Evolutionary conservation across 53 echinoderm and acorn worm species (phyloP), one percentile per base, ranked within the genome.

Genomic region (Arbacia lixula): DNA sequence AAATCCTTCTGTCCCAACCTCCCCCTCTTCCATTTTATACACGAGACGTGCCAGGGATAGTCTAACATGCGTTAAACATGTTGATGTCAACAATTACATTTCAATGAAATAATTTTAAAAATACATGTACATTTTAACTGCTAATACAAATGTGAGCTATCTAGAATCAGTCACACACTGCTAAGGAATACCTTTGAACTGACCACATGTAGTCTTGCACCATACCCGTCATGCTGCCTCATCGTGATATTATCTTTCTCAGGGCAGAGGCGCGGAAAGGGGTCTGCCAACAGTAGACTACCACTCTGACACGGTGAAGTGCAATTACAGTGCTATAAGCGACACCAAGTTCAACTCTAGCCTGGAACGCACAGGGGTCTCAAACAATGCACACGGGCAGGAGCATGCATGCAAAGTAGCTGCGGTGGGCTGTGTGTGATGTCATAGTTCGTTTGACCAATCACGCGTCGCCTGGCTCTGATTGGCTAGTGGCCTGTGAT

Each of bases 381-480:
- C 69, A n/a, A 69, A 69, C 69, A 74, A 52, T 74, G 49, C 74
- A 53, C 54, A 53, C 69, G 14, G 43, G 46, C 33, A 32, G 33
- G 50, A 69, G 46, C 33, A 32, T 34, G 50, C 52, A 74, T 74
- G 74, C 74, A 53, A 74, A 74, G 33, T 50, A 74, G 74, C 32
- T 14, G 52, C 46, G 33, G 12, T 34, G 21, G 52, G 33, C 53
- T 53, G 52, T 32, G 32, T 17, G 46, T 74, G 74, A 50, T 74
- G 74, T 74, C 52, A 74, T 19, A 1, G 74, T 53, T 74, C 34
- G 3, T 42, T 43, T 69, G 74, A 74, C 74, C 74, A 74, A 74
- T 74, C 26, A 29, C n/a, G 21, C 5, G 74, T 51, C 16, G 74
- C 51, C 54, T 32, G 33, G 10, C 32, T 53, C 51, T 74, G 74